Evolutionary conservation across 2,113 vertebrate genomes (phyloP).

Genomic region (Caretta caretta): DNA sequence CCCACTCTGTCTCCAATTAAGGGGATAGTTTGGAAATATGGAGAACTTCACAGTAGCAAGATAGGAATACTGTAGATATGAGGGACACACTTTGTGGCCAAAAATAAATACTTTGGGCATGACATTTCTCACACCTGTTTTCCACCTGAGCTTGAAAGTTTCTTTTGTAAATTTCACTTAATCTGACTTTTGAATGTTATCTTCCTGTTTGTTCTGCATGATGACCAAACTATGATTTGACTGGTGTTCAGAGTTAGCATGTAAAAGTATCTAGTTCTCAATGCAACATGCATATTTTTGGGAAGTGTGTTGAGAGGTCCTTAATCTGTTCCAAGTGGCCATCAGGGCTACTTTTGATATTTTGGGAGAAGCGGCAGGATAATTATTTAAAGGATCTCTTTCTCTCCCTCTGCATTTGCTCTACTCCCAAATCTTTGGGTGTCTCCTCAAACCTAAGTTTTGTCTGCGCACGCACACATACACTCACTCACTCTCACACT

Average conservation of each 20-base stretch:
- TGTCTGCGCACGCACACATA: background rate
- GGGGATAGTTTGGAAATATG: background rate
- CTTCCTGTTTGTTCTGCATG: background rate
- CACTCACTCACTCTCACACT: background rate
- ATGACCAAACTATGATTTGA: background rate
- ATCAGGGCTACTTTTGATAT: background rate
- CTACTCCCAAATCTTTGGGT: background rate
- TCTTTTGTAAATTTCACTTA: background rate
- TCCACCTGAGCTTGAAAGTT: background rate
- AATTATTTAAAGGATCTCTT: background rate
- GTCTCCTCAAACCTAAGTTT: background rate
- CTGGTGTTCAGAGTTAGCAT: background rate
- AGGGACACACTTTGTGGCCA: fast-evolving
- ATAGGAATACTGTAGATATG: background rate
- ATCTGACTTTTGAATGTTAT: background rate
- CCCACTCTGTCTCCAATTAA: background rate
- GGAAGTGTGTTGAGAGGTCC: background rate
- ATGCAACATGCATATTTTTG: background rate
- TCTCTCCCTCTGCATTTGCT: background rate
- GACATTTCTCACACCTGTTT: background rate
- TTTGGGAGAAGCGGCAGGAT: background rate
- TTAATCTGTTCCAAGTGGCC: background rate
- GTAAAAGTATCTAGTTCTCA: background rate
- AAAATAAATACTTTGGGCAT: fast-evolving
- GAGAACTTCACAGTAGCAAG: background rate